phyloP scores from a whole-genome alignment of 2,113 vertebrate genomes.

The Oceanites oceanicus region DNA sequence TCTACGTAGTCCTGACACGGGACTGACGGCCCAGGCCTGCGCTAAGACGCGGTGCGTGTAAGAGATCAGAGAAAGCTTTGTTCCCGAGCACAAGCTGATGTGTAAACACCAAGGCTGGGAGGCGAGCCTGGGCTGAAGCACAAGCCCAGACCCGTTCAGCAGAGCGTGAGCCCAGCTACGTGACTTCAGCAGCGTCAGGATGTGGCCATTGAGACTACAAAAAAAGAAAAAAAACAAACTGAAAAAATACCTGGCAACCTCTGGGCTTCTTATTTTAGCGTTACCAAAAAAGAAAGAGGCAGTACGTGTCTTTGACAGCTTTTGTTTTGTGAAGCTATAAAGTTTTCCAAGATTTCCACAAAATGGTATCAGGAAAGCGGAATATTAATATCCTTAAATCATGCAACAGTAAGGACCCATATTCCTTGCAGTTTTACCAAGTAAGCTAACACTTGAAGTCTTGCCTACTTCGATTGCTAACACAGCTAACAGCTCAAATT shows the following conservation, averaged over 20 bases:
- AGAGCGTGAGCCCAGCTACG: not conserved
- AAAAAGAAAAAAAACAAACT: not conserved
- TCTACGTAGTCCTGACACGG: not conserved
- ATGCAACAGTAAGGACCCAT: not conserved
- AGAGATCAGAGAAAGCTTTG: not conserved
- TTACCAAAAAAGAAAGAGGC: not conserved
- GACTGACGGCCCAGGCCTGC: not conserved
- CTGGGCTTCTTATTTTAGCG: not conserved
- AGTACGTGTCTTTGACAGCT: not conserved
- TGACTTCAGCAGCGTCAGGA: not conserved
- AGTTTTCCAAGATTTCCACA: not conserved
- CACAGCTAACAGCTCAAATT: not conserved
- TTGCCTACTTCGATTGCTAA: not conserved
- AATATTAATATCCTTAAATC: not conserved
- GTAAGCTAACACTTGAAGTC: not conserved
- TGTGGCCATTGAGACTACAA: not conserved
- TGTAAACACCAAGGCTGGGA: not conserved
- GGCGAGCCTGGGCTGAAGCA: fast-evolving
- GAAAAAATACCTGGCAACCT: not conserved
- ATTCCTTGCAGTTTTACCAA: not conserved
- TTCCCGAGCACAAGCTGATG: not conserved
- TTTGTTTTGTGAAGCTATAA: not conserved
- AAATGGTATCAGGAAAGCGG: not conserved
- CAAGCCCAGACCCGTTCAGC: not conserved
- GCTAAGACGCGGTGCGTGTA: not conserved